phyloP scores from a whole-genome alignment of 2,888 invertebrate species.

The Drosophila crucigera region DNA sequence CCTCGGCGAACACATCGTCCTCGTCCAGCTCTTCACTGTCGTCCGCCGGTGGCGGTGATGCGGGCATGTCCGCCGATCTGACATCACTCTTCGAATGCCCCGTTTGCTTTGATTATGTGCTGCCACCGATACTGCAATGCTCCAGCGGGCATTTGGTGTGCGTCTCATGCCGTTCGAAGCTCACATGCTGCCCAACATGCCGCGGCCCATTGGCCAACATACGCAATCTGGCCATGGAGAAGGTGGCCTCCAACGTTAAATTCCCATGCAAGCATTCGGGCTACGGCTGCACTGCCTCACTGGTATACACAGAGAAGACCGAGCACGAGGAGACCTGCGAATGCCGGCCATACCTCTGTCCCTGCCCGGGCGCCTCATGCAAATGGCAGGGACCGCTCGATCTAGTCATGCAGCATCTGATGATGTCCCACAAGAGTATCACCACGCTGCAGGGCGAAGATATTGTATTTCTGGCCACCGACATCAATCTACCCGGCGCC shows the following conservation, averaged over 20 bases:
- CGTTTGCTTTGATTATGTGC: slow-evolving; percentile 99
- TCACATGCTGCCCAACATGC: slow-evolving; percentile 99
- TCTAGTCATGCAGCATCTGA: slow-evolving; percentile 99
- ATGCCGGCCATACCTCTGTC: slow-evolving; percentile 98
- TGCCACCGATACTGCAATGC: slow-evolving; percentile 99
- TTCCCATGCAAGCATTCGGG: slow-evolving; percentile 99
- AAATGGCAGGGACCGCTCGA: slow-evolving; percentile 99
- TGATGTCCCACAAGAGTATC: slow-evolving; percentile 98
- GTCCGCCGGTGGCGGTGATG: slow-evolving; percentile 85
- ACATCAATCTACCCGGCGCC: slow-evolving; percentile 99
- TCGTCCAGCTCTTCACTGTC: slow-evolving; percentile 85
- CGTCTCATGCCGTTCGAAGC: slow-evolving; percentile 97
- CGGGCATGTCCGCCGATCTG: slow-evolving; percentile 92
- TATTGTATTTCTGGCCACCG: slow-evolving; percentile 99
- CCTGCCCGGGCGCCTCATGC: slow-evolving; percentile 99
- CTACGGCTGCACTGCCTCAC: slow-evolving; percentile 96
- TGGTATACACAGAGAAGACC: slow-evolving; percentile 98
- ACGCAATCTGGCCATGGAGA: slow-evolving; percentile 99
- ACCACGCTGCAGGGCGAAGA: slow-evolving; percentile 99
- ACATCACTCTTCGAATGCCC: slow-evolving; percentile 97
- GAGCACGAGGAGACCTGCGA: slow-evolving; percentile 99
- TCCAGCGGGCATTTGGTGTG: slow-evolving; percentile 99
- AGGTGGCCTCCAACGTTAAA: slow-evolving; percentile 98
- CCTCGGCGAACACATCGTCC: slow-evolving; percentile 85
- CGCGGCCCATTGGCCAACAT: slow-evolving; percentile 98